These are phyloP conservation scores for Anarhynchus alexandrinus DNA, from an alignment of 2,113 vertebrate genomes.

Conservation along the genomic window DNA sequence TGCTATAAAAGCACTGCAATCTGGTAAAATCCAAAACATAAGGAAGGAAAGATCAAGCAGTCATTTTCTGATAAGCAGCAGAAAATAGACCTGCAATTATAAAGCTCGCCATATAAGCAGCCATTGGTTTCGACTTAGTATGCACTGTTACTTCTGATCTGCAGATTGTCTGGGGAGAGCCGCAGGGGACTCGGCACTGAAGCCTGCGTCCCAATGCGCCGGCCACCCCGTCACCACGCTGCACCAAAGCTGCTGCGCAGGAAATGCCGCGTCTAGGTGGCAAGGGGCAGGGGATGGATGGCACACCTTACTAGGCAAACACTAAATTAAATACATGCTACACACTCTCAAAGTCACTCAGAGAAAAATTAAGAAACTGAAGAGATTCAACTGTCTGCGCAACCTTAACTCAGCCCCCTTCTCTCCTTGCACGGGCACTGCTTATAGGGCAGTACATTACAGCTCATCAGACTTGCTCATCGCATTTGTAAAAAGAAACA, in stretches of 20 bases:
- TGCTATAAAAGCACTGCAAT: background rate
- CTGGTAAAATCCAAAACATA: background rate
- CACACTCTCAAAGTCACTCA: background rate
- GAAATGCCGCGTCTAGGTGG: too few relatives aligned
- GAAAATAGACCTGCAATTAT: background rate
- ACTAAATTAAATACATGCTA: background rate
- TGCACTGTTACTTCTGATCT: background rate
- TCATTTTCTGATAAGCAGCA: background rate
- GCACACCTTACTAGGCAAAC: background rate
- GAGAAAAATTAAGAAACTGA: background rate
- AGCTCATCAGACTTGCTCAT: background rate
- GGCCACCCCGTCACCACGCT: background rate
- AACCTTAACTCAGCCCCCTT: background rate
- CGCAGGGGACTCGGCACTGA: accelerated
- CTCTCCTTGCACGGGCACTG: background rate
- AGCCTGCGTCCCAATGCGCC: accelerated
- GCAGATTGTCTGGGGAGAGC: background rate
- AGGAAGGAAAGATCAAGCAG: background rate
- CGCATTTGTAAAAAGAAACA: background rate
- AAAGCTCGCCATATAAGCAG: background rate
- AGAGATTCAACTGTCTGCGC: background rate
- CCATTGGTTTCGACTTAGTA: background rate
- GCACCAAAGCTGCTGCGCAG: background rate
- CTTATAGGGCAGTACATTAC: background rate
- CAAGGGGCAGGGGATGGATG: accelerated